Evolutionary conservation across 2,113 vertebrate genomes (phyloP).

Genomic region (Trogon surrucura): DNA sequence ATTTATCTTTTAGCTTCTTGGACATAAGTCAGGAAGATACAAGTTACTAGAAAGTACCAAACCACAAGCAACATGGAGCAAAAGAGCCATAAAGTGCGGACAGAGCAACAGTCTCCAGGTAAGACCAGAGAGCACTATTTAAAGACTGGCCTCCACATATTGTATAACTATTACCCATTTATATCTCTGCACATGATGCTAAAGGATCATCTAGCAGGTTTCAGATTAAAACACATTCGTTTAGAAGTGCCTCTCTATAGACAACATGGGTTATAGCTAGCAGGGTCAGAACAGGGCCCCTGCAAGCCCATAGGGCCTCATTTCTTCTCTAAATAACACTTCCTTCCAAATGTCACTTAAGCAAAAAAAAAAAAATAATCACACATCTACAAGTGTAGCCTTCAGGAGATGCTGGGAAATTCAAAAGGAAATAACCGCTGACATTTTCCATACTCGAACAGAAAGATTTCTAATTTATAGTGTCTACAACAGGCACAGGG

Average conservation of each 20-base stretch:
- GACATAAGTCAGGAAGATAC: background rate
- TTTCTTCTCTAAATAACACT: background rate
- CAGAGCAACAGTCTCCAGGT: background rate
- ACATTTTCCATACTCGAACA: constrained; percentile 26
- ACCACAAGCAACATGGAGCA: background rate
- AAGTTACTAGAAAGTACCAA: background rate
- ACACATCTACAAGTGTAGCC: background rate
- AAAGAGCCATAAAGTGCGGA: background rate
- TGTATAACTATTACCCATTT: background rate
- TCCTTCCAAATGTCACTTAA: background rate
- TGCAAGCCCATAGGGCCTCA: background rate
- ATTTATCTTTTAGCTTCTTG: background rate
- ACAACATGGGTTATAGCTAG: background rate
- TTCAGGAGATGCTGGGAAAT: constrained; percentile 9
- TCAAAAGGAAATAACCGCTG: constrained; percentile 24
- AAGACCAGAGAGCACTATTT: background rate
- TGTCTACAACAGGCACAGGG: background rate
- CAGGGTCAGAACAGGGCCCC: background rate
- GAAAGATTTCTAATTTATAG: constrained; percentile 23
- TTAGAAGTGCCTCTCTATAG: background rate
- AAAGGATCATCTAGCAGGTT: background rate
- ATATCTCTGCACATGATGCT: background rate
- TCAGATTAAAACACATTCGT: background rate
- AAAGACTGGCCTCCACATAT: background rate
- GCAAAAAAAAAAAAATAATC: background rate